phyloP scores from a whole-genome alignment of 2,113 vertebrate genomes.

The Dicrurus megarhynchus region DNA sequence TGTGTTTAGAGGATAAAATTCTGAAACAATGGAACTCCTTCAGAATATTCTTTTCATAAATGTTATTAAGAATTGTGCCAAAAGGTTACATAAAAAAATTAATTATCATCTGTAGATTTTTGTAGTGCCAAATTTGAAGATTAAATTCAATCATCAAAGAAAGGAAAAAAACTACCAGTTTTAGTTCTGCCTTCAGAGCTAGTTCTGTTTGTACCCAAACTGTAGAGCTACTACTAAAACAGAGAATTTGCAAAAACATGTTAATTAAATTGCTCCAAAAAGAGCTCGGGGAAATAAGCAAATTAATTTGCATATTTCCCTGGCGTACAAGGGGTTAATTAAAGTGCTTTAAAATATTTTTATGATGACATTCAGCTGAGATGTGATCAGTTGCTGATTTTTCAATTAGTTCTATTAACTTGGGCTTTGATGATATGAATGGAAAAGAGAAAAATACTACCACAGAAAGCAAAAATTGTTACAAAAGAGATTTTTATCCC shows the following conservation, averaged over 20 bases:
- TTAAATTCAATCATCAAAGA: neutral
- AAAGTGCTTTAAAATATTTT: neutral
- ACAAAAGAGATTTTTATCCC: neutral
- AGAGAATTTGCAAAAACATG: neutral
- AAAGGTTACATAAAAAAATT: neutral
- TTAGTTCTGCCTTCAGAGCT: neutral
- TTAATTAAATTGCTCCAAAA: neutral
- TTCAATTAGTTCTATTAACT: neutral
- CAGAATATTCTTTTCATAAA: neutral
- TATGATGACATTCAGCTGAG: neutral
- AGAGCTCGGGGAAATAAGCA: neutral
- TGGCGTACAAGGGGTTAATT: constrained; percentile 20
- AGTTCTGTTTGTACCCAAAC: neutral
- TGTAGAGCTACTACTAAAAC: neutral
- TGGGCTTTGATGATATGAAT: neutral
- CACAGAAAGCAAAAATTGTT: neutral
- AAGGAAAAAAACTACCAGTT: neutral
- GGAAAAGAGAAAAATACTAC: neutral
- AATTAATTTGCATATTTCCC: constrained; percentile 6
- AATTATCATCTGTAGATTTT: neutral
- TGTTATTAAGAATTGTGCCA: neutral
- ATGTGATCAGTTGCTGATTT: neutral
- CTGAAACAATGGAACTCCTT: neutral
- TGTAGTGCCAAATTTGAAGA: neutral
- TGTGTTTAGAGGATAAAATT: neutral